A percentile compares a stretch with the other conserved stretches of the same genome.
These are phyloP conservation scores for Lamprologus lemairii DNA, from an alignment of 2,113 vertebrate genomes.

Conservation along the genomic window DNA sequence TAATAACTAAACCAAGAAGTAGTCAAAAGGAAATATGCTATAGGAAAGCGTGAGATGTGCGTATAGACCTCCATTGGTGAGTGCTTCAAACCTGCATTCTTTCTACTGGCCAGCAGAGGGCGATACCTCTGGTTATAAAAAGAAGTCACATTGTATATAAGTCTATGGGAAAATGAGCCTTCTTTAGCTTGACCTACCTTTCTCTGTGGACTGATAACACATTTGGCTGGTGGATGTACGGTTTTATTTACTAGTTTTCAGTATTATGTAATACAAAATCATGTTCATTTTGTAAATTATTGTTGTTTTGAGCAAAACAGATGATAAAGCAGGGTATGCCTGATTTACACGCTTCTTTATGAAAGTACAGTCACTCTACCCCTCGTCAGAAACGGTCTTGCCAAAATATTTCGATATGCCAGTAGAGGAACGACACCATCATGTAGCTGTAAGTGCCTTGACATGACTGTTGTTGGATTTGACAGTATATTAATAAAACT, in stretches of 20 bases:
- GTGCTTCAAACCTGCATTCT: fast-evolving
- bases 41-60: background rate
- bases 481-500: background rate
- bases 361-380: fast-evolving
- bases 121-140: background rate
- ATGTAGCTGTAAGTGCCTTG: background rate
- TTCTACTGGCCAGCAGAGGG: background rate
- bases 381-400: fast-evolving
- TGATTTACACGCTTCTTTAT: background rate
- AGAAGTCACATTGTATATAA: background rate
- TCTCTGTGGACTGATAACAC: fast-evolving
- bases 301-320: background rate
- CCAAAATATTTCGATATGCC: fast-evolving
- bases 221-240: background rate
- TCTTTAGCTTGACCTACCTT: background rate
- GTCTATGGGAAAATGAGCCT: background rate
- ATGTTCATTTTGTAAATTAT: background rate
- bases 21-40: background rate
- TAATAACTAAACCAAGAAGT: background rate
- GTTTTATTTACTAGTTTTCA: background rate
- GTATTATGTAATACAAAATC: background rate
- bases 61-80: background rate
- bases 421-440: background rate
- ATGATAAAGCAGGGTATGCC: background rate
- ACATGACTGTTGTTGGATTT: fast-evolving